These are phyloP conservation scores for Choristoneura rosaceana DNA, from an alignment of 2,888 invertebrate genomes.

Conservation along the genomic window DNA sequence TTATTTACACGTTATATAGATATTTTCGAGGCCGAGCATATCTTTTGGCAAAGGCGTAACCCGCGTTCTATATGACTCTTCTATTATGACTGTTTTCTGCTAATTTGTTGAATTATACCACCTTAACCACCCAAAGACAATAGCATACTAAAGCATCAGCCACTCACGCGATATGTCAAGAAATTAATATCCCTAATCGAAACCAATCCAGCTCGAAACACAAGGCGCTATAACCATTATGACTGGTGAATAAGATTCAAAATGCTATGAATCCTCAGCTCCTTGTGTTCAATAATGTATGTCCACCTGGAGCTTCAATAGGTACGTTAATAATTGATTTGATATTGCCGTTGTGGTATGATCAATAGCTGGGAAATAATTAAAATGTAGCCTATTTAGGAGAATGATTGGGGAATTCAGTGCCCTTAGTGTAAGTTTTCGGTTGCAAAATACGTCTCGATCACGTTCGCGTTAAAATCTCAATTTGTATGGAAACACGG, in stretches of 20 bases:
- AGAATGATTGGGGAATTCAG: background rate
- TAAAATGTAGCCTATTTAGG: background rate
- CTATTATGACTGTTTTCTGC: too few species aligned
- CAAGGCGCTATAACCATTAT: background rate
- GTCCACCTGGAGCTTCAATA: slow-evolving; percentile 27
- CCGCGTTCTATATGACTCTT: too few species aligned
- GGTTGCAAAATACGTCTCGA: too few species aligned
- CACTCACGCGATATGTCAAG: slow-evolving; percentile 22
- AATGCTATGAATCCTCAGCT: background rate
- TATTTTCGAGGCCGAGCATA: too few species aligned
- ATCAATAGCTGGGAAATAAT: slow-evolving; percentile 37
- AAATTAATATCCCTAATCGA: slow-evolving; percentile 39
- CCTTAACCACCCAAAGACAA: background rate
- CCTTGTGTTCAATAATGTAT: slow-evolving; percentile 32
- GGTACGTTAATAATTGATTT: slow-evolving; percentile 34
- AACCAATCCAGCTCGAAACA: slow-evolving; percentile 18
- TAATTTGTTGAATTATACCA: background rate
- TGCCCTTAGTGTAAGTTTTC: too few species aligned
- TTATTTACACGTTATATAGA: too few species aligned
- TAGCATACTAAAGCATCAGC: background rate
- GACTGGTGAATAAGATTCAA: background rate
- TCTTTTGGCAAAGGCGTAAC: too few species aligned
- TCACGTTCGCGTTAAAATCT: too few species aligned
- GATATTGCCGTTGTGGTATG: slow-evolving; percentile 35
- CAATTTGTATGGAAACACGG: too few species aligned